Evolutionary conservation across 2,113 vertebrate genomes (phyloP).

Genomic region (Brachyhypopomus occidentalis): DNA sequence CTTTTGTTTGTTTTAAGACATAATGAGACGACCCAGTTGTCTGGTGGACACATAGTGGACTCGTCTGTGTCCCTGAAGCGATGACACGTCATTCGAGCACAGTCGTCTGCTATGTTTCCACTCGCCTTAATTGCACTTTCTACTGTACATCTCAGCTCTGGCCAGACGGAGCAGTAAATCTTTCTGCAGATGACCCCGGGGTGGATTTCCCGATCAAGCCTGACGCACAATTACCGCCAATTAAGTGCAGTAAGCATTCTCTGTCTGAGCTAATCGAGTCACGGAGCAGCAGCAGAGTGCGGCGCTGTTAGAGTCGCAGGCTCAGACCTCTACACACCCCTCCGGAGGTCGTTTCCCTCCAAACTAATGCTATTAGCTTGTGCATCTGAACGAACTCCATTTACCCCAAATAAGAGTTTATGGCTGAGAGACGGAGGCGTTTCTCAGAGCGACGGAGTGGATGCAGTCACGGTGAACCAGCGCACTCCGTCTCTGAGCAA

Average conservation of each 20-base stretch:
- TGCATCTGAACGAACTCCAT: conserved; percentile 70
- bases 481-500: not conserved
- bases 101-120: not conserved
- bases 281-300: conserved; percentile 26
- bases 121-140: not conserved
- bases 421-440: conserved; percentile 71
- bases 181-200: conserved; percentile 19
- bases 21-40: too few species aligned
- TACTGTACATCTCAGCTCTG: conserved; percentile 41
- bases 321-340: not conserved
- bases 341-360: conserved; percentile 28
- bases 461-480: conserved; percentile 67
- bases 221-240: conserved; percentile 49
- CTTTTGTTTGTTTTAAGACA: too few species aligned
- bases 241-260: conserved; percentile 42
- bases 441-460: conserved; percentile 62
- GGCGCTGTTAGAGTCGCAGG: conserved; percentile 11
- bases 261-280: conserved; percentile 42
- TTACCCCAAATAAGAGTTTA: conserved; percentile 77
- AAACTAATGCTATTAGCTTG: conserved; percentile 73
- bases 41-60: too few species aligned
- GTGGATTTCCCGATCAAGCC: conserved; percentile 35
- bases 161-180: conserved; percentile 30
- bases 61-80: too few species aligned
- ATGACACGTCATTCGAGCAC: too few species aligned